These are phyloP conservation scores for Heliconius charithonia DNA, from an alignment of 2,888 invertebrate species.

Conservation along the genomic window DNA sequence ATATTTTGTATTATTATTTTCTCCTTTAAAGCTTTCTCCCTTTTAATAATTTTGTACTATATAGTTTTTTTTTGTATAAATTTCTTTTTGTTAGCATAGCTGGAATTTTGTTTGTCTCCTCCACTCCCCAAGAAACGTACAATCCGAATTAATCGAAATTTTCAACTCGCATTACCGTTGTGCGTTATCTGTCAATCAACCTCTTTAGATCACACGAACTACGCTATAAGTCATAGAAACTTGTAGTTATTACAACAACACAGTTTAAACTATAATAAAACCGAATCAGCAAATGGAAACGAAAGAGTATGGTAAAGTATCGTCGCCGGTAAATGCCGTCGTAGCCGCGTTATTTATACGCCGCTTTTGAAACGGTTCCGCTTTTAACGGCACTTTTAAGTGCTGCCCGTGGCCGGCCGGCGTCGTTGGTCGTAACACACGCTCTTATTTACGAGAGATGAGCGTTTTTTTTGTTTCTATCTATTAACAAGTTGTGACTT, in stretches of 20 bases:
- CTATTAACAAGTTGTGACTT: constrained; percentile 15
- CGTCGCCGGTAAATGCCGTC: constrained; percentile 72
- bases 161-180: neutral
- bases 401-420: constrained; percentile 66
- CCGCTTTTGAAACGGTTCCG: constrained; percentile 74
- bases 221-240: neutral
- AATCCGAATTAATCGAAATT: neutral
- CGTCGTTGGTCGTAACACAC: constrained; percentile 58
- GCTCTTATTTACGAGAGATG: constrained; percentile 43
- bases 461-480: constrained; percentile 31
- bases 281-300: constrained; percentile 54
- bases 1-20: neutral
- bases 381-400: constrained; percentile 80
- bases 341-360: constrained; percentile 77
- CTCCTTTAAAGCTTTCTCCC: neutral
- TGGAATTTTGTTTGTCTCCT: neutral
- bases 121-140: neutral
- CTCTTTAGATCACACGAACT: neutral
- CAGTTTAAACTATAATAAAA: constrained; percentile 30
- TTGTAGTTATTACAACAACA: neutral
- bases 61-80: neutral
- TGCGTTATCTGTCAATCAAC: neutral
- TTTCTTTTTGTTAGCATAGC: neutral
- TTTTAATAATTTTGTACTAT: neutral
- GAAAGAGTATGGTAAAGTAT: constrained; percentile 76